These are phyloP conservation scores for Tenthredo amoena DNA, from an alignment of 2,888 invertebrate species.

Conservation along the genomic window DNA sequence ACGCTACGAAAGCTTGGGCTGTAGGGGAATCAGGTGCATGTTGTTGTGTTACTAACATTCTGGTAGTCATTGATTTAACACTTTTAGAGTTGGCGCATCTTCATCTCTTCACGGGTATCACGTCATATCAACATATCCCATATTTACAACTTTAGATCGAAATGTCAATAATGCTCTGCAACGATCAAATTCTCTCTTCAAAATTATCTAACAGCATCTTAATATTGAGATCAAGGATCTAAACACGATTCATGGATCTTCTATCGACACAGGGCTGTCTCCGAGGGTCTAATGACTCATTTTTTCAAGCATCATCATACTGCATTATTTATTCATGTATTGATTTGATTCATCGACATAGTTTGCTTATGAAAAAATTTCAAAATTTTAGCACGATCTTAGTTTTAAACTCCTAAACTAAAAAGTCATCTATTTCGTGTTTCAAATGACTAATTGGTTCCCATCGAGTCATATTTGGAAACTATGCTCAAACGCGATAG, in stretches of 20 bases:
- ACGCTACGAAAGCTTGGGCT: conserved; percentile 47
- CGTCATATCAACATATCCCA: neutral
- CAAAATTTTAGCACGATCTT: no score
- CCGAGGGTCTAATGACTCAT: neutral
- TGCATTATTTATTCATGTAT: no score
- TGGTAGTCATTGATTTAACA: conserved; percentile 42
- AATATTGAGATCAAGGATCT: neutral
- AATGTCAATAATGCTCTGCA: neutral
- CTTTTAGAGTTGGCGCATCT: neutral
- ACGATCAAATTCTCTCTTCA: neutral
- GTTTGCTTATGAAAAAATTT: no score
- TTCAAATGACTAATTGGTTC: neutral
- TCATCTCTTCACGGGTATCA: neutral
- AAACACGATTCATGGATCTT: neutral
- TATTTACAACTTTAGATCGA: neutral
- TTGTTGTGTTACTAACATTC: conserved; percentile 65
- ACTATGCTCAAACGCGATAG: neutral
- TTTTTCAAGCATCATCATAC: neutral
- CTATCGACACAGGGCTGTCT: neutral
- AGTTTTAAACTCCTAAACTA: no score
- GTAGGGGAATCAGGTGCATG: conserved; percentile 71
- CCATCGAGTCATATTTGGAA: neutral
- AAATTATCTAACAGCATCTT: neutral
- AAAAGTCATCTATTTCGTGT: neutral
- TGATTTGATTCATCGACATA: no score